Base-by-base conservation (phyloP, 2,113 vertebrate species). In the Macquaria ambigua region DNA sequence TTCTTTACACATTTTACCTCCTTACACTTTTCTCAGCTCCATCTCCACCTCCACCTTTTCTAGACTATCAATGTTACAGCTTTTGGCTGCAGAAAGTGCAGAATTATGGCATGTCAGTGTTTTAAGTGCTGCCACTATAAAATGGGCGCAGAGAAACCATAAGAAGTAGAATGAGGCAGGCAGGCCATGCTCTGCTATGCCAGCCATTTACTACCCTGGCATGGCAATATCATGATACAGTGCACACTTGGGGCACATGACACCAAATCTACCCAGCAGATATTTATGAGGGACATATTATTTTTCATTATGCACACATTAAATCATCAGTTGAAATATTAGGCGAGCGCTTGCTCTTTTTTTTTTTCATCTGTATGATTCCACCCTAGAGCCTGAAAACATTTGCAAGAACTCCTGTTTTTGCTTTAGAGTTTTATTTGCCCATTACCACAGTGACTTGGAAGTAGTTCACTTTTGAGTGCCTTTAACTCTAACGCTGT, bases 301-400 rank as follows among this genome's bases (percentile, higher is more conserved):
- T 83, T 93, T 94, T 90, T 93, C 89, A 93, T 93, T 93, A 90
- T 85, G 88, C 87, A 87, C 83, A 81, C 79, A 77, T 91, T 92
- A 93, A 92, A 92, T 92, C 90, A 88, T 88, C 77, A 69, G 73
- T 78, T 88, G 81, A 90, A 91, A 90, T 86, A 75, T 85, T 81
- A 78, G 85, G 20, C 10, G 0, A 50, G 53, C 1, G 6, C 59
- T 73, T 1, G 1, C 66, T n/a, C 15, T 67, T 41, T 21, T 53
- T 53, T 52, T 64, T 50, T 25, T 31, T 52, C 77, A 53, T 80
- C 25, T 52, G 50, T 71, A 16, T 83, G 78, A 89, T 92, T 92
- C 59, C 61, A 61, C 78, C 78, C 79, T 18, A 37, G 69, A 73
- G 81, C 69, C 75, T 74, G 61, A 79, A 90, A 86, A 76, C 72